Evolutionary conservation across 37 sponge, comb jelly and placozoan species (phyloP).

Genomic region (Crambe crambe): DNA sequence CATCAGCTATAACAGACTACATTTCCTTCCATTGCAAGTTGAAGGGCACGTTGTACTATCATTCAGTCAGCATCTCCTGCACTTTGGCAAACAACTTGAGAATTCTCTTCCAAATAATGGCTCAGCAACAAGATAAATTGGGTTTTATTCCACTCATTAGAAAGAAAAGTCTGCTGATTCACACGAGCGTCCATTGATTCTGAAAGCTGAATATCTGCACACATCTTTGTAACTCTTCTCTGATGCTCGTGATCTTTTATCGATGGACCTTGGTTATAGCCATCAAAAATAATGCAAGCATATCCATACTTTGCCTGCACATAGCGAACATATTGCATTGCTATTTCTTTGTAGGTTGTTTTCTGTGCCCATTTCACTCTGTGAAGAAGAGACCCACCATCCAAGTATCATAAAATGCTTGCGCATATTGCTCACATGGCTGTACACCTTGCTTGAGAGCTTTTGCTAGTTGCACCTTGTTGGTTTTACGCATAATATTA

Average conservation of each 20-base stretch:
- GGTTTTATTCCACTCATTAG: not conserved
- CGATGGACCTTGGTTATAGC: not conserved
- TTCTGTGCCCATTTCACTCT: not conserved
- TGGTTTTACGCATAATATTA: too few species aligned
- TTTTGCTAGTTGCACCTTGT: too few species aligned
- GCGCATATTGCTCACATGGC: too few species aligned
- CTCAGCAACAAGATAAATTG: not conserved
- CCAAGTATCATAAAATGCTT: too few species aligned
- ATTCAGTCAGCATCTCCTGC: conserved; percentile 28
- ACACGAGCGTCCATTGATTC: not conserved
- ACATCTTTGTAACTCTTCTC: not conserved
- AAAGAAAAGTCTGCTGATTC: not conserved
- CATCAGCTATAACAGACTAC: not conserved
- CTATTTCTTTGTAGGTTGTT: not conserved
- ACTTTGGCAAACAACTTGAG: not conserved
- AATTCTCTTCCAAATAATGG: not conserved
- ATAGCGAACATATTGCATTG: not conserved
- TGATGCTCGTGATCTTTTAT: not conserved
- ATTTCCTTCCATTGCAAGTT: conserved; percentile 10
- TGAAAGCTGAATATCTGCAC: not conserved
- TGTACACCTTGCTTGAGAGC: too few species aligned
- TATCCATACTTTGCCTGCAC: not conserved
- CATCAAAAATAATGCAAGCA: not conserved
- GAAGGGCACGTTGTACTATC: conserved; percentile 28
- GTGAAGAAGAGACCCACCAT: too few species aligned